A percentile compares a stretch with the other conserved stretches of the same genome.
These are phyloP conservation scores for Diprion similis DNA, from an alignment of 1,140 invertebrate genomes.

Conservation along the genomic window DNA sequence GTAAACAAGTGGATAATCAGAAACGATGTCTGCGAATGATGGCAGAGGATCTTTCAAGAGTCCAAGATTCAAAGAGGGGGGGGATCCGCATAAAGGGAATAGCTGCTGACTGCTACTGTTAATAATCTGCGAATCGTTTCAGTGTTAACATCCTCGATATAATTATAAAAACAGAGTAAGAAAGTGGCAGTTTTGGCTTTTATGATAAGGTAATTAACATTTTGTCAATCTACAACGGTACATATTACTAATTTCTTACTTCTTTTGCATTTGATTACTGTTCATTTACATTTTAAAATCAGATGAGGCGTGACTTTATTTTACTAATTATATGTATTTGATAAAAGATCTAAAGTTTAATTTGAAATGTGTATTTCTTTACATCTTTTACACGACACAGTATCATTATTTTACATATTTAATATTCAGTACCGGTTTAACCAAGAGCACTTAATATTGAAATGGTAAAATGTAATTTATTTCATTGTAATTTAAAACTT, in stretches of 20 bases:
- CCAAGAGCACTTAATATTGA: background rate
- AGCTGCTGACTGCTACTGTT: constrained; percentile 43
- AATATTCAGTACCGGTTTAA: background rate
- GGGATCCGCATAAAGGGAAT: constrained; percentile 54
- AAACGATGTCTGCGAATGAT: constrained; percentile 9
- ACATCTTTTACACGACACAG: no score
- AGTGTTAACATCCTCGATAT: constrained; percentile 40
- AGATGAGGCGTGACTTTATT: background rate
- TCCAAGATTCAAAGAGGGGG: constrained; percentile 34
- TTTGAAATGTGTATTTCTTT: no score
- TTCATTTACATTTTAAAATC: background rate
- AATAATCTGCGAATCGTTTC: constrained; percentile 42
- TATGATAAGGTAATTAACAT: constrained; percentile 30
- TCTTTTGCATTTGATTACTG: background rate
- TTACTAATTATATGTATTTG: no score
- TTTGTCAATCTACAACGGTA: background rate
- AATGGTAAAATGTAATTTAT: background rate
- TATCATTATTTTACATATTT: no score
- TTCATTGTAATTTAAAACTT: background rate
- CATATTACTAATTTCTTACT: no score
- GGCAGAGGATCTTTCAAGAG: constrained; percentile 25
- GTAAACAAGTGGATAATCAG: background rate
- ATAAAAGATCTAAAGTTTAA: no score
- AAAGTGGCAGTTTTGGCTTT: constrained; percentile 23
- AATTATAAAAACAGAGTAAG: constrained; percentile 18